phyloP scores from a whole-genome alignment of 2,797 vertebrate genomes.

The Chromis chromis region DNA sequence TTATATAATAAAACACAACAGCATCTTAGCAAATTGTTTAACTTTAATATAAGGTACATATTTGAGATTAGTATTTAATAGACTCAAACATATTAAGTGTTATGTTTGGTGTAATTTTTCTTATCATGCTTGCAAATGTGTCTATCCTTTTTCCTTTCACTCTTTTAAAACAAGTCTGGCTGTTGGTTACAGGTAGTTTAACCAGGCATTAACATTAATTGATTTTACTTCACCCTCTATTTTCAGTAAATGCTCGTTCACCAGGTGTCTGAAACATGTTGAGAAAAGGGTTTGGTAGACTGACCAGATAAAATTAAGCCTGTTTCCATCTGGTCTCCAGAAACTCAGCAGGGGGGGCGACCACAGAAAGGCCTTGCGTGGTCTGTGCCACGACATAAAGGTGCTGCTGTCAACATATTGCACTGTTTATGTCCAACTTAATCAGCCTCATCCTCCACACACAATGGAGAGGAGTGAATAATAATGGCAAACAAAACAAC shows the following conservation, averaged over 20 bases:
- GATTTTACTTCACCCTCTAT: no score
- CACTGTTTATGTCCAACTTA: slow-evolving; percentile 49
- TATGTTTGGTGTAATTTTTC: neutral
- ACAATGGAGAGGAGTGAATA: slow-evolving; percentile 38
- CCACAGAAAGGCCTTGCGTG: slow-evolving; percentile 31
- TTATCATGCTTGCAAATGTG: neutral
- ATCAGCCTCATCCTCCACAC: slow-evolving; percentile 55
- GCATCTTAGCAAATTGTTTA: no score
- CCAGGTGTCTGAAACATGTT: neutral
- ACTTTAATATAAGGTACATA: neutral
- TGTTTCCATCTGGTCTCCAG: slow-evolving; percentile 28
- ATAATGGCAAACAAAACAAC: slow-evolving; percentile 56
- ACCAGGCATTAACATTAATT: no score
- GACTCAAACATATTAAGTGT: neutral
- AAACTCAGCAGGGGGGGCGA: slow-evolving; percentile 44
- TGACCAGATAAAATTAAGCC: neutral
- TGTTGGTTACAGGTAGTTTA: neutral
- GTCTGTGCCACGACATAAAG: slow-evolving; percentile 49
- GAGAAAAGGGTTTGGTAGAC: neutral
- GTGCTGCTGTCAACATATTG: slow-evolving; percentile 61
- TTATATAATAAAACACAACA: no score
- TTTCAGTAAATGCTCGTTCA: no score
- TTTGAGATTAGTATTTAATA: neutral
- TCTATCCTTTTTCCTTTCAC: neutral
- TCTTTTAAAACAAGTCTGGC: neutral